phyloP scores from a whole-genome alignment of 2,888 invertebrate genomes.

The Cremastobaeus sp. region DNA sequence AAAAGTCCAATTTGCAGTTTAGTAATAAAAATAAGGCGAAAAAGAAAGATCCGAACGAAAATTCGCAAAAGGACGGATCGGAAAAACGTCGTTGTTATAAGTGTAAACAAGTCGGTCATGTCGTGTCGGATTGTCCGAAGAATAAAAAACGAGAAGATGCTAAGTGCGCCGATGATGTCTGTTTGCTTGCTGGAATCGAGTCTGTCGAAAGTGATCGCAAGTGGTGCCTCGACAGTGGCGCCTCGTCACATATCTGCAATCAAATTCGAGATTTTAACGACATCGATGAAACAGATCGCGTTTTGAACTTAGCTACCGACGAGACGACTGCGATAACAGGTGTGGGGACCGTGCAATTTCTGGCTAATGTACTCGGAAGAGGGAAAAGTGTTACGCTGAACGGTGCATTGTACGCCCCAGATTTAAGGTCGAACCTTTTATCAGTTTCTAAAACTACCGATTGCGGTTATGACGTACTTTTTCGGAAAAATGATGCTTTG shows the following conservation, averaged over 20 bases:
- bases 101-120: no score
- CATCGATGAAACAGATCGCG: background rate
- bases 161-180: no score
- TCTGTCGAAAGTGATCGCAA: no score
- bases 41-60: no score
- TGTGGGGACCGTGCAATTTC: background rate
- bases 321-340: background rate
- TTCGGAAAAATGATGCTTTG: background rate
- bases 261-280: background rate
- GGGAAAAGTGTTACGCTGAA: background rate
- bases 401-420: background rate
- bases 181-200: no score
- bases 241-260: slow-evolving; percentile 8
- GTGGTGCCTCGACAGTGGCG: slow-evolving; percentile 24
- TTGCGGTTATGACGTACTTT: background rate
- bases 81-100: no score
- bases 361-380: background rate
- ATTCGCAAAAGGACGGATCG: no score
- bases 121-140: no score
- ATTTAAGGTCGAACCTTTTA: slow-evolving; percentile 2
- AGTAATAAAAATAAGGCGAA: no score
- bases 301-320: background rate
- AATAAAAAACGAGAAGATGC: no score
- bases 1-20: no score
- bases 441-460: slow-evolving; percentile 3